phyloP scores from a whole-genome alignment of 1,140 invertebrate species.

The Meloidogyne exigua region DNA sequence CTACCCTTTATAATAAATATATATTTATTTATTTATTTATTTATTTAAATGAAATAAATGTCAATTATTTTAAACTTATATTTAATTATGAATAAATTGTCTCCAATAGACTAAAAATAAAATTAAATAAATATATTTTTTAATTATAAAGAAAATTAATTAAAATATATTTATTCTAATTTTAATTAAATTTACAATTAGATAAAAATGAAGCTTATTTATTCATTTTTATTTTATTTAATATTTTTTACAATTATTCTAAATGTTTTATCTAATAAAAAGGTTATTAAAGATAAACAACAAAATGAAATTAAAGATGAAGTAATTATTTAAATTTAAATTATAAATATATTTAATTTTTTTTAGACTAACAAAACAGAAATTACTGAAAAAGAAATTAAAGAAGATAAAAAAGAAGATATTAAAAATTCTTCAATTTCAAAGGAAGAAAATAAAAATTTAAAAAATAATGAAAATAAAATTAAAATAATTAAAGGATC shows the following conservation, averaged over 20 bases:
- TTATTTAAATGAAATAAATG: too few species aligned
- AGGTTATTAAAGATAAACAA: neutral
- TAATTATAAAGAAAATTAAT: too few species aligned
- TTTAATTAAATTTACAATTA: too few species aligned
- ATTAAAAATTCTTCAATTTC: neutral
- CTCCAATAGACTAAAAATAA: too few species aligned
- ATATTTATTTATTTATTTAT: neutral
- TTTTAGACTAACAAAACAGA: neutral
- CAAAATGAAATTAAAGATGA: neutral
- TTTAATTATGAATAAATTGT: too few species aligned
- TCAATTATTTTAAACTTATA: too few species aligned
- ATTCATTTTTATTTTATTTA: constrained; percentile 3
- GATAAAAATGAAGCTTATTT: neutral
- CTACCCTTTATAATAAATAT: too few species aligned
- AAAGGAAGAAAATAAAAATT: too few species aligned
- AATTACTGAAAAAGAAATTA: neutral
- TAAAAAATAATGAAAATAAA: neutral
- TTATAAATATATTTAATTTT: too few species aligned
- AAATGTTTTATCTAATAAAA: neutral
- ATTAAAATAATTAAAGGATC: neutral
- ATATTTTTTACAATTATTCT: neutral
- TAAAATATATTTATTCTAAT: too few species aligned
- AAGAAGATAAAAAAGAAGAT: neutral
- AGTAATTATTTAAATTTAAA: neutral
- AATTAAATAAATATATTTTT: too few species aligned